Base-by-base conservation (phyloP, 2,113 vertebrate genomes). In the Cynoglossus semilaevis region DNA sequence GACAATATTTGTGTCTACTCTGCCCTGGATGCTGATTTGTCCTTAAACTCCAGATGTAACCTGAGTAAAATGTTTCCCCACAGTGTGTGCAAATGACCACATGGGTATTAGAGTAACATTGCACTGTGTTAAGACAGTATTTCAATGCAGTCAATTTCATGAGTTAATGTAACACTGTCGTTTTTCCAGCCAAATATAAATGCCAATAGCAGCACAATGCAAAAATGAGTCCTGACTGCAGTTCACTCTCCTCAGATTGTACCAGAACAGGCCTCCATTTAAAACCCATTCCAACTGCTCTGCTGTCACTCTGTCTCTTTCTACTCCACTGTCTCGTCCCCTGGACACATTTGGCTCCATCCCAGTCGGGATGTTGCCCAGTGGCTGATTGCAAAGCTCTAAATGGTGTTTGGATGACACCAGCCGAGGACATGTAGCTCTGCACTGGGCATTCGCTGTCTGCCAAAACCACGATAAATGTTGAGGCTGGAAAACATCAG, bases 321-420 rank as follows among this genome's bases (percentile, higher is more conserved):
- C 47, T 41, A 49, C 51, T 70, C 72, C 42, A 54, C 83, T 71
- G 62, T 75, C 72, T 47, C 41, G 58, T 69, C 51, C 53, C 67
- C 41, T 6, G 43, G 44, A 69, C 63, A 1, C 29, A 58, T 68
- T 76, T 78, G 76, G 76, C 74, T 17, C 42, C 19, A 8, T 51
- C 61, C 45, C 47, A 67, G 37, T 35, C 58, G 17, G n/a, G 58
- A 41, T 11, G 34, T 52, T 74, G 71, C 69, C 74, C 37, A 43
- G 50, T 67, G 53, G 43, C 64, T 79, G 77, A 80, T 77, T 82
- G 80, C 80, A 77, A 75, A n/a, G 48, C 61, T 74, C 70, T 82
- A 80, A 79, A 71, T 79, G 74, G 51, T 48, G 55, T 58, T 51
- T 18, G 63, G 42, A 18, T 35, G 69, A 63, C 37, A 44, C 9